Conservation (phyloP, 2,888 invertebrate species). For the Cacoxenus indagator region DNA sequence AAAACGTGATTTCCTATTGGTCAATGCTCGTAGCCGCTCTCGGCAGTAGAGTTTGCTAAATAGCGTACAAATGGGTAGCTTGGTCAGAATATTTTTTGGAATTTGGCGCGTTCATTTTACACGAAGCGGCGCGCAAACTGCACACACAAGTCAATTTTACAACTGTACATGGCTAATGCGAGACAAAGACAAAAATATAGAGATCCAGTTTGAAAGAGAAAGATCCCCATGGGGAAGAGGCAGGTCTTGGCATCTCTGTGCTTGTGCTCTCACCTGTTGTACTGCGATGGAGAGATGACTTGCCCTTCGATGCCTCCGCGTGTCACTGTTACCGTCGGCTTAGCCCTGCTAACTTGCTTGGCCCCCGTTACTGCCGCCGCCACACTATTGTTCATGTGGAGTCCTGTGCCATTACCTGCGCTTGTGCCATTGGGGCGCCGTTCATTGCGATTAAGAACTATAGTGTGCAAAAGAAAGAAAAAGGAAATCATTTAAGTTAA, state of each 20-base stretch:
- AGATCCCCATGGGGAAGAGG: neutral
- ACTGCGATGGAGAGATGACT: constrained; percentile 78
- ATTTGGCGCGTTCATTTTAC: neutral
- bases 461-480: constrained; percentile 39
- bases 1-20: neutral
- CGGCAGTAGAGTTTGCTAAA: neutral
- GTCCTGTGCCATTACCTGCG: constrained; percentile 57
- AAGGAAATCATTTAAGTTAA: too few relatives aligned
- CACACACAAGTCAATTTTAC: neutral
- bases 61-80: neutral
- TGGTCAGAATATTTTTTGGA: neutral
- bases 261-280: constrained; percentile 74
- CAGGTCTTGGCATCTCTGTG: neutral
- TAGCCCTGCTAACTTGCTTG: constrained; percentile 91
- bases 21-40: neutral
- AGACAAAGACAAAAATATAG: too few relatives aligned
- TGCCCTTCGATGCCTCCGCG: constrained; percentile 80
- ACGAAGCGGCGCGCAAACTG: neutral
- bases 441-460: constrained; percentile 86
- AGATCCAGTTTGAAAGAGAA: neutral
- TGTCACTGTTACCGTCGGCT: constrained; percentile 81
- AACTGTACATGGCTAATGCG: neutral
- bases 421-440: constrained; percentile 72
- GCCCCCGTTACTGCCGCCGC: constrained; percentile 69
- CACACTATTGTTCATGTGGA: constrained; percentile 76